These are phyloP conservation scores for Ramphastos sulfuratus DNA, from an alignment of 2,113 vertebrate genomes.

Conservation along the genomic window DNA sequence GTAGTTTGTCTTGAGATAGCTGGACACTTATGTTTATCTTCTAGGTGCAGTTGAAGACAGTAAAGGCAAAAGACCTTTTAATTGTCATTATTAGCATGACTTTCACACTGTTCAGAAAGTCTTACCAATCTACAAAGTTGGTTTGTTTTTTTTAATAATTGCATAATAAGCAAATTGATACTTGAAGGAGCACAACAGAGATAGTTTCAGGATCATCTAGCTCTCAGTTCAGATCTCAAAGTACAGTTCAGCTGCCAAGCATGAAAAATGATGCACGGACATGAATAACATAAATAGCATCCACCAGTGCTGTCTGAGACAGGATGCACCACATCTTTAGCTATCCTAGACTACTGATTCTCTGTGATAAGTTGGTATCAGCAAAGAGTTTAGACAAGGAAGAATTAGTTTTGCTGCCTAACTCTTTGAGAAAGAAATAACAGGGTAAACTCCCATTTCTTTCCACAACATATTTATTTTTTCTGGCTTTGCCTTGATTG, in stretches of 20 bases:
- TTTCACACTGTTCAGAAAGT: neutral
- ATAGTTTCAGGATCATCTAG: neutral
- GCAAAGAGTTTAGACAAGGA: neutral
- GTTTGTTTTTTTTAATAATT: neutral
- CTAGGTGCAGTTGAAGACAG: neutral
- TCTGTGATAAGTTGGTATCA: neutral
- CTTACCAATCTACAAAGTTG: neutral
- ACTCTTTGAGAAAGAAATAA: neutral
- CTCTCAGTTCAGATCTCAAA: neutral
- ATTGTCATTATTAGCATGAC: neutral
- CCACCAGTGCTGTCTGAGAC: neutral
- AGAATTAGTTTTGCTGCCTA: neutral
- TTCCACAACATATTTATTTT: neutral
- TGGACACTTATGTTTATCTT: neutral
- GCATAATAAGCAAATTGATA: neutral
- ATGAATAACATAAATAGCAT: neutral
- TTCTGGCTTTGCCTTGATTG: neutral
- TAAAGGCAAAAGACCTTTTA: slow-evolving; percentile 1
- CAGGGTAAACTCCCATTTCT: neutral
- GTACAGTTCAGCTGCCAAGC: neutral
- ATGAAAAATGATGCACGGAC: neutral
- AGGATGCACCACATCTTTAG: neutral
- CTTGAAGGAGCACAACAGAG: neutral
- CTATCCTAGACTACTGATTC: neutral
- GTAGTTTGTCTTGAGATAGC: neutral